Percentiles rank a stretch among this genome's conserved stretches.
Conservation (phyloP, 2,113 vertebrate species). For the Heterocephalus glaber region DNA sequence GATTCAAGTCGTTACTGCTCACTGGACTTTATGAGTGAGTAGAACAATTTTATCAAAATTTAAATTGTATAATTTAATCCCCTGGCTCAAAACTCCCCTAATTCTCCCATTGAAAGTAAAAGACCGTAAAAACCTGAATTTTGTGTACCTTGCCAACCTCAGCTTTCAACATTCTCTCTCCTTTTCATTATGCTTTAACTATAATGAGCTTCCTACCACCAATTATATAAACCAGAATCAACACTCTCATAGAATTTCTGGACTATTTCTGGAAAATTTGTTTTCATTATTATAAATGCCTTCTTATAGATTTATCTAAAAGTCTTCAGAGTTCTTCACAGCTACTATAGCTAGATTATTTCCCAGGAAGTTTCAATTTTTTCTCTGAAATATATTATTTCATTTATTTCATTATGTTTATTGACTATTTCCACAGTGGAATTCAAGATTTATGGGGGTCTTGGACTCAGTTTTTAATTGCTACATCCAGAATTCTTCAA, state of each 20-base stretch:
- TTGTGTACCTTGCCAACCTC: background rate
- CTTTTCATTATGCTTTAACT: background rate
- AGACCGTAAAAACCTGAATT: background rate
- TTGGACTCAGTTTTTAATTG: background rate
- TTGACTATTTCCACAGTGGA: background rate
- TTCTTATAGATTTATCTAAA: background rate
- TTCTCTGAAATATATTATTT: background rate
- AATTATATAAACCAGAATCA: background rate
- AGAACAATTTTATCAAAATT: background rate
- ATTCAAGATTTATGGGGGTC: background rate
- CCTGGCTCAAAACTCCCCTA: background rate
- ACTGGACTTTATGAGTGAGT: background rate
- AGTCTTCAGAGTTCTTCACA: background rate
- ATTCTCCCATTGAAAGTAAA: background rate
- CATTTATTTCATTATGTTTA: background rate
- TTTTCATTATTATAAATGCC: background rate
- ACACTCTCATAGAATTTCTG: background rate
- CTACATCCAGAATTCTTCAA: background rate
- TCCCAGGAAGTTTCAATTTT: background rate
- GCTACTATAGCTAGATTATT: background rate
- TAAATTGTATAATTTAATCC: background rate
- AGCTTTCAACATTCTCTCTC: background rate
- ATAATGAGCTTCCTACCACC: background rate
- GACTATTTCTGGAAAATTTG: background rate
- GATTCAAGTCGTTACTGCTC: background rate